Percentiles rank a stretch among this genome's conserved stretches.
Conservation (phyloP, 2,888 invertebrate genomes). For the Polydrusus pterygomalis region DNA sequence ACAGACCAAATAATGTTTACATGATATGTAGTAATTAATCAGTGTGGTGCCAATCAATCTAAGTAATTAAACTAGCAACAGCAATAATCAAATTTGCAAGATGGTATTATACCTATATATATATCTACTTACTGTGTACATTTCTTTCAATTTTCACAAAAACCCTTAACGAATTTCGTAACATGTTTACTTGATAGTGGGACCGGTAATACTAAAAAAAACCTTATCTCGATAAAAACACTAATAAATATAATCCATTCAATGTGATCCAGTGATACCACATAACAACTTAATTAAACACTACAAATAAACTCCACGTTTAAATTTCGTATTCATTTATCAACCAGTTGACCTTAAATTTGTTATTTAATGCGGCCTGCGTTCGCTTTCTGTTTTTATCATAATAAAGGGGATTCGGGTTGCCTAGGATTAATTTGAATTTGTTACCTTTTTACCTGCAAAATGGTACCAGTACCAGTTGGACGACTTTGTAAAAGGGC, state of each 20-base stretch:
- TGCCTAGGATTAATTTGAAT: constrained; percentile 12
- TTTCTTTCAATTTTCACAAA: constrained; percentile 51
- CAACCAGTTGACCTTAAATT: constrained; percentile 41
- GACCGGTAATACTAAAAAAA: constrained; percentile 16
- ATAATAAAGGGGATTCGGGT: not conserved
- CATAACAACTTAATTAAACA: constrained; percentile 28
- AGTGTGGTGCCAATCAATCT: no score
- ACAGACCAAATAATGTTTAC: no score
- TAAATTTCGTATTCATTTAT: constrained; percentile 35
- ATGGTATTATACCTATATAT: no score
- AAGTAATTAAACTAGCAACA: not conserved
- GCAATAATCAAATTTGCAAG: no score
- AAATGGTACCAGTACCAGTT: no score
- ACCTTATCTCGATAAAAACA: constrained; percentile 24
- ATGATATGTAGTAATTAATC: no score
- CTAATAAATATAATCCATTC: constrained; percentile 2
- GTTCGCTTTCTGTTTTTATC: not conserved
- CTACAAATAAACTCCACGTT: constrained; percentile 19
- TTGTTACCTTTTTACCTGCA: not conserved
- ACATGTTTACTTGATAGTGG: constrained; percentile 50
- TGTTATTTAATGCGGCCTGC: constrained; percentile 25
- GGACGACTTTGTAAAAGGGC: no score
- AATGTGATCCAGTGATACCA: constrained; percentile 26
- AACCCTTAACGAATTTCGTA: constrained; percentile 51
- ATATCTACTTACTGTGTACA: constrained; percentile 56